These are phyloP conservation scores for Sarcophaga caerulescens DNA, from an alignment of 2,888 invertebrate genomes.

Conservation along the genomic window DNA sequence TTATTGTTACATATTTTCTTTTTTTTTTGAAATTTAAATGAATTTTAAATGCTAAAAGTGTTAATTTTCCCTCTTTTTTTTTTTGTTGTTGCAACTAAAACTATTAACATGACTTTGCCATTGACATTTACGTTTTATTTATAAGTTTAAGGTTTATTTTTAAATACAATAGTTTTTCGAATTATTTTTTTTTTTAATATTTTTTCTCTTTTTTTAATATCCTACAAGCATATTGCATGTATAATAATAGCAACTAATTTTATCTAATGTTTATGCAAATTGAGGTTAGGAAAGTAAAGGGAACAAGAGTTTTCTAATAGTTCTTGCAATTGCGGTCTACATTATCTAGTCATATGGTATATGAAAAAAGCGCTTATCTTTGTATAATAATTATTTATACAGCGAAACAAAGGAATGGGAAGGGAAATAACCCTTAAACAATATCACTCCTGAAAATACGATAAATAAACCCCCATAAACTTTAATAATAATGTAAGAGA, in stretches of 20 bases:
- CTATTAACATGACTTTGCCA: neutral
- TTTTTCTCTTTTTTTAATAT: neutral
- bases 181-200: neutral
- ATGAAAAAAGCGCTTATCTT: slow-evolving; percentile 27
- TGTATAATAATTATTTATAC: neutral
- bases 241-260: slow-evolving; percentile 17
- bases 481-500: slow-evolving; percentile 18
- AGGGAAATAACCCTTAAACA: slow-evolving; percentile 10
- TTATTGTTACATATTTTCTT: too few relatives aligned
- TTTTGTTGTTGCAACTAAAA: neutral
- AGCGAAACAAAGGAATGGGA: neutral
- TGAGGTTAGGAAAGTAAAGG: neutral
- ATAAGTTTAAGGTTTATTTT: slow-evolving; percentile 38
- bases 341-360: neutral
- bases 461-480: slow-evolving; percentile 20
- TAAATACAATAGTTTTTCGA: neutral
- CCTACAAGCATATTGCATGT: slow-evolving; percentile 25
- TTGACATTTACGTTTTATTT: slow-evolving; percentile 3
- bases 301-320: slow-evolving; percentile 19
- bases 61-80: neutral
- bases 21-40: too few relatives aligned
- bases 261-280: slow-evolving; percentile 8
- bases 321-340: neutral
- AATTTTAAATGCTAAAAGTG: too few relatives aligned
- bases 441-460: neutral